Evolutionary conservation across 1,140 invertebrate species (phyloP), one percentile per base, ranked within the genome.

Genomic region (Ceratina australensis): DNA sequence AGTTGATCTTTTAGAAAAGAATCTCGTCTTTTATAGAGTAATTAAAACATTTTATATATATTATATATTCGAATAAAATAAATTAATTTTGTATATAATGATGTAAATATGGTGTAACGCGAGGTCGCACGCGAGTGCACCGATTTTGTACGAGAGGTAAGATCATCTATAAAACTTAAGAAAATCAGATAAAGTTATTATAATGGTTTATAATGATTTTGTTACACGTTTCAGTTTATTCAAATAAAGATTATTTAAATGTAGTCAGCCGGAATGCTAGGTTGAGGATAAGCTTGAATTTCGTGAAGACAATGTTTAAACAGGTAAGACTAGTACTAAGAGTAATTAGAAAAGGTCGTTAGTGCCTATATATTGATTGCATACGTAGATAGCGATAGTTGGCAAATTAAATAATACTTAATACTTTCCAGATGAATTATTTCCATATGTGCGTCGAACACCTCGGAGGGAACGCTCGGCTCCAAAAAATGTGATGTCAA

Each of bases 351-450:
- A 63, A 26, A 20, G 24, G 4, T 7, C 12, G 1, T 15, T 64
- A 10, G 16, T 66, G 3, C 22, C 22, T 67, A 18, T n/a, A 13
- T 18, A n/a, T 26, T 12, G 26, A n/a, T 66, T 28, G 22, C 7
- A 66, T 20, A 16, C 16, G 18, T 66, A 66, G 33, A 42, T 42
- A 42, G 8, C 0, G 8, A 3, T 42, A 42, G 8, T 42, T 42
- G 8, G 15, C 5, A 49, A 63, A 16, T 26, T 54, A 33, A 74
- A 47, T 66, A 77, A 24, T 57, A 47, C 68, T 72, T 77, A 65
- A 10, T 33, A 71, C 33, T 42, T 82, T 83, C 42, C 84, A 86
- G 85, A 83, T 56, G 64, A 78, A 85, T 82, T 75, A 85, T 73
- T 78, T 69, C 69, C 57, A 78, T 59, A 67, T 47, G 57, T 42